These are phyloP conservation scores for Oncopeltus fasciatus DNA, from an alignment of 1,140 invertebrate species.

Conservation along the genomic window DNA sequence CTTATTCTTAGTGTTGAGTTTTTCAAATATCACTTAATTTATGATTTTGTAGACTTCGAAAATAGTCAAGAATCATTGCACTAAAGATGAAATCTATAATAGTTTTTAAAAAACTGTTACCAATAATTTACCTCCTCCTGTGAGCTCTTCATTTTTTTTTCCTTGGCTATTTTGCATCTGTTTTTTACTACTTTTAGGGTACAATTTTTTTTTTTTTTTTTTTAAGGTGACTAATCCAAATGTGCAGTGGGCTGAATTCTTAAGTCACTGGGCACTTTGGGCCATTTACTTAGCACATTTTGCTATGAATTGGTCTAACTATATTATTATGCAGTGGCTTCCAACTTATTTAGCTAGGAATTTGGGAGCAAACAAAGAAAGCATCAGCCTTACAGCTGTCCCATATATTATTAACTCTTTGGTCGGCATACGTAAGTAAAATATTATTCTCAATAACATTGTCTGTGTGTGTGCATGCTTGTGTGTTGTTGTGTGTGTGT, in stretches of 20 bases:
- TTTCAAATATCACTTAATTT: no score
- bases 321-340: constrained; percentile 74
- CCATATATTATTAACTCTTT: constrained; percentile 65
- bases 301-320: constrained; percentile 73
- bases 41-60: no score
- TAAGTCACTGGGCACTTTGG: constrained; percentile 59
- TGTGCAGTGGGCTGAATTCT: constrained; percentile 49
- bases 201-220: not conserved
- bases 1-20: no score
- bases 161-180: not conserved
- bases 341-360: constrained; percentile 56
- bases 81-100: no score
- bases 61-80: no score
- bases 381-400: constrained; percentile 61
- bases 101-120: no score
- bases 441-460: not conserved
- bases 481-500: no score
- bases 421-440: constrained; percentile 48
- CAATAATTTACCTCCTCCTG: no score
- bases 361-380: constrained; percentile 51
- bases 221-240: constrained; percentile 38
- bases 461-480: no score
- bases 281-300: constrained; percentile 67
- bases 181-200: not conserved
- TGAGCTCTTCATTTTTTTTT: no score